Percentiles rank a stretch among this genome's conserved stretches.
Conservation (phyloP, 2,888 invertebrate species). For the Seira musarum region DNA sequence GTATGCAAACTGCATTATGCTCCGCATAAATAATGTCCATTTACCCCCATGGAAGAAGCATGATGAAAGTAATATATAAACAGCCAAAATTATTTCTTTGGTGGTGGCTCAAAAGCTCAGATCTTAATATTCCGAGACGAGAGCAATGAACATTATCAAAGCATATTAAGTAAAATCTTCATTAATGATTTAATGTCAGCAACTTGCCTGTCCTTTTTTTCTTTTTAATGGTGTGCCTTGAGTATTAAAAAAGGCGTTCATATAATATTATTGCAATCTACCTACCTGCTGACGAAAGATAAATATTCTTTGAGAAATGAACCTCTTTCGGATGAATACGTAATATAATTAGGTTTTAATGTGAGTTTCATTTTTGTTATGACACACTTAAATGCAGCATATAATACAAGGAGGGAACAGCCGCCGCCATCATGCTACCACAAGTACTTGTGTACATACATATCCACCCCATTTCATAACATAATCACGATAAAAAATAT, state of each 20-base stretch:
- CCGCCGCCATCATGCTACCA: conserved; percentile 12
- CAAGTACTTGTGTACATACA: too few species aligned
- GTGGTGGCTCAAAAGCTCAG: too few species aligned
- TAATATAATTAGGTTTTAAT: conserved; percentile 53
- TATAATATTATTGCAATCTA: too few species aligned
- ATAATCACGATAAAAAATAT: conserved; percentile 4
- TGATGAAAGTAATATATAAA: background rate
- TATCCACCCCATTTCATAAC: background rate
- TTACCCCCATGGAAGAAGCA: conserved; percentile 17
- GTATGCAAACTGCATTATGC: too few species aligned
- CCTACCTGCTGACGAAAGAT: conserved; percentile 46
- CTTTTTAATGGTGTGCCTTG: conserved; percentile 3
- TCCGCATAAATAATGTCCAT: conserved; percentile 4
- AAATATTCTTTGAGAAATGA: conserved; percentile 33
- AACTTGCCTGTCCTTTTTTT: background rate
- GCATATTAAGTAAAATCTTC: conserved; percentile 32
- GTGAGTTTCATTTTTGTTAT: conserved; percentile 19
- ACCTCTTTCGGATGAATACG: too few species aligned
- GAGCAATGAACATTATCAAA: conserved; percentile 40
- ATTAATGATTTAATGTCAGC: conserved; percentile 44
- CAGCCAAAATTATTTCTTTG: background rate
- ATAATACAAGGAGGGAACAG: conserved; percentile 3
- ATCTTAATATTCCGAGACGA: too few species aligned
- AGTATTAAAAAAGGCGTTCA: too few species aligned
- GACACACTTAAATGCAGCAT: background rate